Conservation (phyloP, 2,797 vertebrate species). For the Aotus griseimembra region DNA sequence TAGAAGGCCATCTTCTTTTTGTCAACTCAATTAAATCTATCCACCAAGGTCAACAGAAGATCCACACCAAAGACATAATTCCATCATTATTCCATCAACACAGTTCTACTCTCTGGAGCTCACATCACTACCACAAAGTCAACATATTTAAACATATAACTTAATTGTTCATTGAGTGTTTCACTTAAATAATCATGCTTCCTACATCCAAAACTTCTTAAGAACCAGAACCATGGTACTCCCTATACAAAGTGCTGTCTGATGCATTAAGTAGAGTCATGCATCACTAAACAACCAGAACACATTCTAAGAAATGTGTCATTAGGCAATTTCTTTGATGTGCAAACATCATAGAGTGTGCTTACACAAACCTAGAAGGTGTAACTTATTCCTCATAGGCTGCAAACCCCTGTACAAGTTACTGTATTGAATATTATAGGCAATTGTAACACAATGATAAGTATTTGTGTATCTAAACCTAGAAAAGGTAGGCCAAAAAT, state of each 20-base stretch:
- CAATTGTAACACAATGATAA: neutral
- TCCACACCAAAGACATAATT: neutral
- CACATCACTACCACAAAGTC: neutral
- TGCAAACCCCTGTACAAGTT: neutral
- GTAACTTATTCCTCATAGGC: neutral
- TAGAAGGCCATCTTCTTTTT: neutral
- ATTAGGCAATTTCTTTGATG: neutral
- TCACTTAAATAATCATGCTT: neutral
- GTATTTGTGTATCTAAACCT: neutral
- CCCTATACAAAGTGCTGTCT: neutral
- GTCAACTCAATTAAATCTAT: neutral
- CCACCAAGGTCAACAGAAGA: neutral
- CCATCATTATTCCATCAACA: neutral
- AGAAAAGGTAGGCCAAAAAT: neutral
- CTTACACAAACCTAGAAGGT: neutral
- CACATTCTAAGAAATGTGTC: neutral
- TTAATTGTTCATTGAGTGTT: neutral
- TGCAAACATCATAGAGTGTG: neutral
- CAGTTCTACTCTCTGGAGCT: neutral
- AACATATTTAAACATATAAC: neutral
- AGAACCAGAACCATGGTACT: neutral
- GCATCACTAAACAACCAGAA: too few relatives aligned
- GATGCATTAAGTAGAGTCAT: neutral
- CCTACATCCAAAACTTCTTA: neutral
- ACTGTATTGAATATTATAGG: neutral